Evolutionary conservation across 2,113 vertebrate species (phyloP).

Genomic region (Hirundichthys speculiger): DNA sequence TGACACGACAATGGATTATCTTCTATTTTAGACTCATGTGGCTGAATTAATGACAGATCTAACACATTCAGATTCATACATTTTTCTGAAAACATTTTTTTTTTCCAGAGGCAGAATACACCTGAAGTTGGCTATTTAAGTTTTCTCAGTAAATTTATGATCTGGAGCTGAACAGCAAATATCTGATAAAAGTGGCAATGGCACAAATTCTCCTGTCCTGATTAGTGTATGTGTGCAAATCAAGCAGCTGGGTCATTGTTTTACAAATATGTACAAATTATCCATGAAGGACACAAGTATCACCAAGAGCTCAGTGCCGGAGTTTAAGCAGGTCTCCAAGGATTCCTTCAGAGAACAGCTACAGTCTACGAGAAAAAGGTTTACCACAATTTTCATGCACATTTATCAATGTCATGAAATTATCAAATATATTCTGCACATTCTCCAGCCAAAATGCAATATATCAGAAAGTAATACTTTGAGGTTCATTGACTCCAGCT

Average conservation of each 20-base stretch:
- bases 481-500: no score
- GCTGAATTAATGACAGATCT: not conserved
- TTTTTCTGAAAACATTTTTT: no score
- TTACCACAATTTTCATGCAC: not conserved
- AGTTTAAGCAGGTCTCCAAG: slow-evolving; percentile 10
- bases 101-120: no score
- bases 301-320: not conserved
- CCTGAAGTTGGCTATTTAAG: no score
- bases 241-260: slow-evolving; percentile 6
- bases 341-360: slow-evolving; percentile 1
- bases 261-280: slow-evolving; percentile 26
- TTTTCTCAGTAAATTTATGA: no score
- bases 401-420: slow-evolving; percentile 10
- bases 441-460: no score
- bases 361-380: not conserved
- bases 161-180: not conserved
- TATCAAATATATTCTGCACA: no score
- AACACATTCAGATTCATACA: no score
- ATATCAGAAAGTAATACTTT: no score
- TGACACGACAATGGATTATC: slow-evolving; percentile 33
- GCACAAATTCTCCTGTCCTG: not conserved
- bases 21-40: slow-evolving; percentile 6
- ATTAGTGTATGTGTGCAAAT: not conserved
- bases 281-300: slow-evolving; percentile 29
- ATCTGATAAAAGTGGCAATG: not conserved